These are phyloP conservation scores for Dinocampus coccinellae DNA, from an alignment of 2,888 invertebrate species.

Conservation along the genomic window DNA sequence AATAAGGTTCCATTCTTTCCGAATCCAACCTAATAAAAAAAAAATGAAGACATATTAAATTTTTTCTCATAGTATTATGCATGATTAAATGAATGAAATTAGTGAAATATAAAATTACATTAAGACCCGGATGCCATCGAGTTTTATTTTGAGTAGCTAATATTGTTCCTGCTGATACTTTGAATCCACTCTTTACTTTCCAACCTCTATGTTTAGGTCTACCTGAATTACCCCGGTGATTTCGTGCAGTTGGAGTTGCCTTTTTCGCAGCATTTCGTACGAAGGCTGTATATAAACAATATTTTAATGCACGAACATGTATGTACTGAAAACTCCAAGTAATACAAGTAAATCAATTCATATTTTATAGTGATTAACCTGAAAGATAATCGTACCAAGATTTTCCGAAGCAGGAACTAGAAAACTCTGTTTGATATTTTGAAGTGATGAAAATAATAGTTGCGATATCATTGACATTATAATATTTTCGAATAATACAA, in stretches of 20 bases:
- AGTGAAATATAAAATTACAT: constrained; percentile 72
- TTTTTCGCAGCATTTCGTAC: constrained; percentile 81
- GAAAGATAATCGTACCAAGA: constrained; percentile 34
- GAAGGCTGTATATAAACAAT: constrained; percentile 62
- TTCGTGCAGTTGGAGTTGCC: constrained; percentile 79
- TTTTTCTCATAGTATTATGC: not conserved
- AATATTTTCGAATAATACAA: not conserved
- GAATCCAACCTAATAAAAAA: constrained; percentile 79
- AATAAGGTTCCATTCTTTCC: constrained; percentile 84
- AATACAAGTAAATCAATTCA: not conserved
- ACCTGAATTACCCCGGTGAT: constrained; percentile 74
- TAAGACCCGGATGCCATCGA: constrained; percentile 85
- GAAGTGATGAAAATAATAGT: constrained; percentile 31
- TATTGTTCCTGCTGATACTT: constrained; percentile 77
- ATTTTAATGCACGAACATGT: not conserved
- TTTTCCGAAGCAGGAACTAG: constrained; percentile 21
- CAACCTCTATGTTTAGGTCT: constrained; percentile 84
- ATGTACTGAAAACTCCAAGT: not conserved
- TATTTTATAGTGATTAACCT: not conserved
- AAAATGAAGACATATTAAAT: not conserved
- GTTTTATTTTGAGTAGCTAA: constrained; percentile 78
- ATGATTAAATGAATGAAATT: not conserved
- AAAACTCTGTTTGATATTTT: constrained; percentile 32
- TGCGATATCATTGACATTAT: constrained; percentile 39
- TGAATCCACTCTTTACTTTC: constrained; percentile 80